These are phyloP conservation scores for Mesocricetus auratus DNA, from an alignment of 2,113 vertebrate species.

Conservation along the genomic window DNA sequence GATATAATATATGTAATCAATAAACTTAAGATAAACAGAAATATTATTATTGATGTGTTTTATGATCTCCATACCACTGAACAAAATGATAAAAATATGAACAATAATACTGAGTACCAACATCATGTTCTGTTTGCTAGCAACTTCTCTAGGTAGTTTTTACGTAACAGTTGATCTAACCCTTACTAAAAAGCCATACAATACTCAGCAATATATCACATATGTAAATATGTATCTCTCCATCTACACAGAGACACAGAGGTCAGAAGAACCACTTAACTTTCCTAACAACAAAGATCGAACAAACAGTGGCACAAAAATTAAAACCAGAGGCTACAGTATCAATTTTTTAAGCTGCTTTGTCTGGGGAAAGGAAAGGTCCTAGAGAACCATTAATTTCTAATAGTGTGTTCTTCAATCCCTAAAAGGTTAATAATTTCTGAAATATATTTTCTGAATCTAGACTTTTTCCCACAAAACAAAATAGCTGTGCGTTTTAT, in stretches of 20 bases:
- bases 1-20: not conserved
- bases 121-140: not conserved
- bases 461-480: conserved; percentile 39
- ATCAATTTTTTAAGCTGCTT: not conserved
- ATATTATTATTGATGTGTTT: not conserved
- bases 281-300: not conserved
- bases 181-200: not conserved
- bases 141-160: not conserved
- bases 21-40: not conserved
- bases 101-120: not conserved
- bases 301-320: not conserved
- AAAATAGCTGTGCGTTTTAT: not conserved
- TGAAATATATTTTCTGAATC: conserved; percentile 13
- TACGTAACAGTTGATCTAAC: not conserved
- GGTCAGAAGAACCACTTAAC: not conserved
- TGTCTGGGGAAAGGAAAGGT: not conserved
- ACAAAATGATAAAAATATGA: not conserved
- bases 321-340: not conserved
- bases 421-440: conserved; percentile 20
- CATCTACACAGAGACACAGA: not conserved
- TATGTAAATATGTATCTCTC: not conserved
- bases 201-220: not conserved
- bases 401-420: not conserved
- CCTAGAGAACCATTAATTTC: not conserved
- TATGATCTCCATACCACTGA: not conserved